A percentile compares a stretch with the other conserved stretches of the same genome.
Evolutionary conservation across 2,797 vertebrate species (phyloP).

Genomic region (Poliocrania exsul): DNA sequence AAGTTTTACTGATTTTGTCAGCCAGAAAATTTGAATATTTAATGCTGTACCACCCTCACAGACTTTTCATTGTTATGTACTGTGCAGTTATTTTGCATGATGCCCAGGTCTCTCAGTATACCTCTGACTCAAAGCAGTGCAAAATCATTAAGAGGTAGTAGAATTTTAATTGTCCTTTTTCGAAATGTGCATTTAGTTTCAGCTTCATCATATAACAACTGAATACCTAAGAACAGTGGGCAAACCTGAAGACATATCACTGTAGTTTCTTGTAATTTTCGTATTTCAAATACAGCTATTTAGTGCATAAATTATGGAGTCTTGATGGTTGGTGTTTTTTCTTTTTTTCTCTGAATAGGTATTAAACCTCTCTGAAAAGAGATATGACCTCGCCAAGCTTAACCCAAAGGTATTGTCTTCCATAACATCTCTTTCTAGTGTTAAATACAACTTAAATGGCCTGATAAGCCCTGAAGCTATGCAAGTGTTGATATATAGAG

Average conservation of each 20-base stretch:
- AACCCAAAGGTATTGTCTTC: constrained; percentile 89
- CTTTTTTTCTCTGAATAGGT: constrained; percentile 78
- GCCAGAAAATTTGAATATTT: background rate
- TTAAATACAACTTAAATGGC: background rate
- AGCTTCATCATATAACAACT: background rate
- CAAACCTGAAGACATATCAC: background rate
- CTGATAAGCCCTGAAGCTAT: background rate
- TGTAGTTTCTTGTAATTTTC: background rate
- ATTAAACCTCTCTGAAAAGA: constrained; percentile 94
- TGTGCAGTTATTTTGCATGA: background rate
- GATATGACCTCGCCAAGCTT: constrained; percentile 90
- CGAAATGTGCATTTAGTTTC: background rate
- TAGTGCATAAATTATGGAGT: background rate
- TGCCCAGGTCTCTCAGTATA: background rate
- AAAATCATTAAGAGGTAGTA: background rate
- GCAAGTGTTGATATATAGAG: background rate
- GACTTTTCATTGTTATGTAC: background rate
- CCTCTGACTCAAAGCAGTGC: background rate
- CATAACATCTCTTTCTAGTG: background rate
- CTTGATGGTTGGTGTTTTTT: background rate
- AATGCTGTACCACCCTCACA: background rate
- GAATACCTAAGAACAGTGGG: background rate
- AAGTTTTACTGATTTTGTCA: background rate
- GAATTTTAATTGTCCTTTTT: background rate
- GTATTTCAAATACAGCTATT: background rate